Conservation (phyloP, 2,113 vertebrate species). For the Lophotis ruficrista region DNA sequence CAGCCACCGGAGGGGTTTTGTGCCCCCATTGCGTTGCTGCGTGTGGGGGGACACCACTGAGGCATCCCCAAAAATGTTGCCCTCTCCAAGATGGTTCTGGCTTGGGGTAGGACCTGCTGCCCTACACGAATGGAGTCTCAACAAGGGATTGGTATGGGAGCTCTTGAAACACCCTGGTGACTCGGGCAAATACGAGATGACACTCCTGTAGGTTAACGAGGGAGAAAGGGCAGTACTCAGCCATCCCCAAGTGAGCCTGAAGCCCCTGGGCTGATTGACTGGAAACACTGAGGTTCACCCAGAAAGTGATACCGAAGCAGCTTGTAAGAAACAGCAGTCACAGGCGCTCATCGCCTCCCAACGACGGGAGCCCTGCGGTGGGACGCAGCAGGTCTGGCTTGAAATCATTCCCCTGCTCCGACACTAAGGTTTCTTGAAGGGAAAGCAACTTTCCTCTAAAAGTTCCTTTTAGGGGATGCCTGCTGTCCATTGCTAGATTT, state of each 20-base stretch:
- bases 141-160: background rate
- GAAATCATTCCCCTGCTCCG: background rate
- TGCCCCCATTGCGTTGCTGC: background rate
- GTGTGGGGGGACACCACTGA: background rate
- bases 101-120: background rate
- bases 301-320: background rate
- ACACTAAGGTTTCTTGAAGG: background rate
- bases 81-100: background rate
- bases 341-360: rapidly evolving
- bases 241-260: background rate
- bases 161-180: background rate
- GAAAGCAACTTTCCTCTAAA: background rate
- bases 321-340: background rate
- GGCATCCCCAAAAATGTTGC: background rate
- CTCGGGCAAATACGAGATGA: background rate
- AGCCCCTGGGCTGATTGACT: background rate
- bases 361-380: rapidly evolving
- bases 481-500: background rate
- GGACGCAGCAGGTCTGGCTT: background rate
- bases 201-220: background rate
- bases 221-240: background rate
- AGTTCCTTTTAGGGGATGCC: background rate
- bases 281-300: background rate
- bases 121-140: rapidly evolving
- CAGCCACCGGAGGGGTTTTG: background rate